Base-by-base conservation (phyloP, 1,140 invertebrate genomes). In the Danaus plexippus region DNA sequence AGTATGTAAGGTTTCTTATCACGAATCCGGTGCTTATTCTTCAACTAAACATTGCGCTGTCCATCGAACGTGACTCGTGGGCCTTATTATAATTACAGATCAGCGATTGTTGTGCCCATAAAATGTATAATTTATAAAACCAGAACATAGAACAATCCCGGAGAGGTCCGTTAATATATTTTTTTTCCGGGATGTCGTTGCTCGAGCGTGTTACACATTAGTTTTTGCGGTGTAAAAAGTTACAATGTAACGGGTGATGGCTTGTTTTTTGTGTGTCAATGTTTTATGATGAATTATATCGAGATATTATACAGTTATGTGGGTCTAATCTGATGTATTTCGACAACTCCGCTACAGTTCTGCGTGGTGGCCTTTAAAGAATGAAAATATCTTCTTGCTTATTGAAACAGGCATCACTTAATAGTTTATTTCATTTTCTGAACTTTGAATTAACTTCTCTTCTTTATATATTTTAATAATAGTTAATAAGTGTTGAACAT, bases 81-180 rank as follows among this genome's bases (percentile, higher is more conserved):
- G 59, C 71, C 77, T 77, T 75, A 84, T 86, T 86, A 83, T 75
- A 86, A 86, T 86, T 75, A 84, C 83, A 84, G 78, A 86, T 86
- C 66, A 77, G 75, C 77, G 77, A 83, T 84, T 81, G 83, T 84
- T 84, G 71, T 71, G 68, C 47, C 64, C 77, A 73, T 75, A 79
- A 80, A 76, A 81, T 85, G 80, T 80, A 80, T 82, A 81, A 85
- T 83, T 82, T 78, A 85, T 84, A 78, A 77, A 81, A 73, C 65
- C 73, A 71, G 71, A 71, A 69, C 72, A 68, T 58, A 69, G 66
- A 71, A 72, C 70, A 67, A 69, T 68, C 53, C 67, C 43, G 54
- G 64, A 64, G 66, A 71, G 46, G 69, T 61, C 57, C 66, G 60
- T 66, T 67, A 44, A 47, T 44, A 45, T 41, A 12, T 68, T 15